phyloP scores from a whole-genome alignment of 2,113 vertebrate genomes.

The Bucco capensis region DNA sequence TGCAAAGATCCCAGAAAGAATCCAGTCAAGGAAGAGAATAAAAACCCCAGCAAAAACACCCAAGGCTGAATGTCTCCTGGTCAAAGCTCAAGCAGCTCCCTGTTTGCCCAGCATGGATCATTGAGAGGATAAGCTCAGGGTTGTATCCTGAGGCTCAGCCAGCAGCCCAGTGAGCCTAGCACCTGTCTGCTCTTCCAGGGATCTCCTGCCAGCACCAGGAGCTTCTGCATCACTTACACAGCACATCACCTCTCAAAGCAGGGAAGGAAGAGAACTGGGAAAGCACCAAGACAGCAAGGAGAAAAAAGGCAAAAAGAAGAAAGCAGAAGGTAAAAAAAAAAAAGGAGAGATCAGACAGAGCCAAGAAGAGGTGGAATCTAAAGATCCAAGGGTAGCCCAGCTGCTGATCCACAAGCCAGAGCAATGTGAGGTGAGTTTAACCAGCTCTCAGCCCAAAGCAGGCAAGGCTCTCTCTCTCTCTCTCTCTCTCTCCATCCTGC shows the following conservation, averaged over 20 bases:
- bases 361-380: background rate
- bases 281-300: no score
- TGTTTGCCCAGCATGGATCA: background rate
- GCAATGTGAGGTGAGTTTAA: background rate
- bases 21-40: background rate
- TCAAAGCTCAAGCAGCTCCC: background rate
- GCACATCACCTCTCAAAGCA: background rate
- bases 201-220: background rate
- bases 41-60: background rate
- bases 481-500: background rate
- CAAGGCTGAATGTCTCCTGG: background rate
- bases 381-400: background rate
- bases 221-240: background rate
- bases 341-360: background rate
- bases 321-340: background rate
- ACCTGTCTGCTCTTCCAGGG: background rate
- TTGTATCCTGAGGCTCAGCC: background rate
- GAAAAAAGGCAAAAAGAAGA: background rate
- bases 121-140: background rate
- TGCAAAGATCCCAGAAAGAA: background rate
- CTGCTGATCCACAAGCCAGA: accelerated
- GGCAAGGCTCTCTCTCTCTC: background rate
- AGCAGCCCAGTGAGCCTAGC: background rate
- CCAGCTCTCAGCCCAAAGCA: background rate
- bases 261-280: background rate